Conservation (phyloP, 2,888 invertebrate genomes). For the Thymelicus acteon region DNA sequence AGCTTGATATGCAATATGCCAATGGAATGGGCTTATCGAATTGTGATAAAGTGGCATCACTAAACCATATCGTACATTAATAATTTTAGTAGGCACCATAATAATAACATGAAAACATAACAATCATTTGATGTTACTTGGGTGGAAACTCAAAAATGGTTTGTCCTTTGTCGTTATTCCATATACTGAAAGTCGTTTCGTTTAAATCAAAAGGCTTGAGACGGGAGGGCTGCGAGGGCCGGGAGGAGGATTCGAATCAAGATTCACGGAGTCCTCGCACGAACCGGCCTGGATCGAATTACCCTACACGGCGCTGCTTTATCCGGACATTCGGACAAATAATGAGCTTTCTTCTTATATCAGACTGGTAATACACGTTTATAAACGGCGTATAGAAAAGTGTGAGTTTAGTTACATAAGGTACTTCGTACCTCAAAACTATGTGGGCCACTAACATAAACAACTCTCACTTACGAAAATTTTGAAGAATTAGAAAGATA, state of each 20-base stretch:
- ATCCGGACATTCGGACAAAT: constrained; percentile 38
- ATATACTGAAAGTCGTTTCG: constrained; percentile 54
- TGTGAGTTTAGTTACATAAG: not conserved
- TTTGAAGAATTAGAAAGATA: not conserved
- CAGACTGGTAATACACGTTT: constrained; percentile 28
- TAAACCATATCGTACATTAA: no score
- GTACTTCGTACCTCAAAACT: not conserved
- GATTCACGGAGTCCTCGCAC: constrained; percentile 61
- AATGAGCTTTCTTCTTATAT: constrained; percentile 37
- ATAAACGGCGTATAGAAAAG: constrained; percentile 8
- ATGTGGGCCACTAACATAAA: not conserved
- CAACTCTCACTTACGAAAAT: not conserved
- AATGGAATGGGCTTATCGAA: constrained; percentile 1
- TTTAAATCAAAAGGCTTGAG: constrained; percentile 68
- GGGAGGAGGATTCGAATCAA: constrained; percentile 62
- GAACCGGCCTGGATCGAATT: constrained; percentile 64
- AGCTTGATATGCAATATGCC: constrained; percentile 17
- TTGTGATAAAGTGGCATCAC: not conserved
- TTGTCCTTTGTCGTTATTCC: constrained; percentile 11
- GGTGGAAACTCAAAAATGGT: constrained; percentile 2
- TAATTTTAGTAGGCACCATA: no score
- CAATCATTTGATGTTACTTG: not conserved
- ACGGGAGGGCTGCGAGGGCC: constrained; percentile 59
- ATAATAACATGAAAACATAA: no score
- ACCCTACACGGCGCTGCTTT: constrained; percentile 47